A percentile compares a stretch with the other conserved stretches of the same genome.
These are phyloP conservation scores for Melanotaenia parkinsoni DNA, from an alignment of 2,797 vertebrate species.

Conservation along the genomic window DNA sequence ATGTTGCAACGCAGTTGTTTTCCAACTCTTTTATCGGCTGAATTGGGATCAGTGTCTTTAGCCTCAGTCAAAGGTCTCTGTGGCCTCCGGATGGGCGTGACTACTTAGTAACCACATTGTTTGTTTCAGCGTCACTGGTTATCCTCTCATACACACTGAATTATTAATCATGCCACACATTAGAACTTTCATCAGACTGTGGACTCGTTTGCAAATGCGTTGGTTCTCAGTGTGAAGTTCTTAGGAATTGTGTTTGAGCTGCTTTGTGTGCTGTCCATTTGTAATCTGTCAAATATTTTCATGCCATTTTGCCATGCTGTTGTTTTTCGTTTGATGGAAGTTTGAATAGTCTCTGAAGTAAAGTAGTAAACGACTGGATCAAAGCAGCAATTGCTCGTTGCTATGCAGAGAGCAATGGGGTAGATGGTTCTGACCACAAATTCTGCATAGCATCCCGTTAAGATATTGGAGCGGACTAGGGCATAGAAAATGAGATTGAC, in stretches of 20 bases:
- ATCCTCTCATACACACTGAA: constrained; percentile 2
- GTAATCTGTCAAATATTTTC: constrained; percentile 79
- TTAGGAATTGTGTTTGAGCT: constrained; percentile 64
- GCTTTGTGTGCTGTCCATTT: constrained; percentile 73
- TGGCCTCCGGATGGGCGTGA: constrained; percentile 7
- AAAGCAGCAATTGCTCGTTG: constrained; percentile 96
- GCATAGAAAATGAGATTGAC: constrained; percentile 94
- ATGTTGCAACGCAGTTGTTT: constrained; percentile 5
- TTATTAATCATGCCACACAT: not conserved
- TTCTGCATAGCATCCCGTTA: constrained; percentile 85
- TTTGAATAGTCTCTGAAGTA: constrained; percentile 95
- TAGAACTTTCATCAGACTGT: constrained; percentile 77
- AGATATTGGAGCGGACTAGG: constrained; percentile 89
- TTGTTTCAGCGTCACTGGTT: not conserved
- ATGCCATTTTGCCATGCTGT: constrained; percentile 69
- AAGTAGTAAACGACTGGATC: constrained; percentile 98
- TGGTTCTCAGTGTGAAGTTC: constrained; percentile 73
- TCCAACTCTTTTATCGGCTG: constrained; percentile 14
- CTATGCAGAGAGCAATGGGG: constrained; percentile 93
- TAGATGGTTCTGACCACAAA: constrained; percentile 90
- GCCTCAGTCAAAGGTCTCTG: constrained; percentile 30
- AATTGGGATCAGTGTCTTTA: not conserved
- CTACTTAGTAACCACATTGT: constrained; percentile 38
- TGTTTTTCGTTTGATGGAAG: constrained; percentile 91
- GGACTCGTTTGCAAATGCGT: constrained; percentile 84